Conservation (phyloP, 2,888 invertebrate species). For the Lamellibrachia columna region DNA sequence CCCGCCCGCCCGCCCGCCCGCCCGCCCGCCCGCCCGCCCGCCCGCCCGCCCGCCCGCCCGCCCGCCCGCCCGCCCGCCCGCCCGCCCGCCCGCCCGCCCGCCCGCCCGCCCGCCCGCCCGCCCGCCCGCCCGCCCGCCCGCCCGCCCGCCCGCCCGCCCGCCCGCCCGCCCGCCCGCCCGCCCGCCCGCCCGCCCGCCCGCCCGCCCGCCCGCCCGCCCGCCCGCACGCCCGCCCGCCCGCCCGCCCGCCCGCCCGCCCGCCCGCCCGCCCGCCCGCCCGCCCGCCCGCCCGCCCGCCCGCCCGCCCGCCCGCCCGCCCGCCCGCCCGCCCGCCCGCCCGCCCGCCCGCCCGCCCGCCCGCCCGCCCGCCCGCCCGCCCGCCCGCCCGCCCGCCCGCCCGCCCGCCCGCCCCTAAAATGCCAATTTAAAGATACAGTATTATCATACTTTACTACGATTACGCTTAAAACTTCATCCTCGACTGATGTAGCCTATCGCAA, state of each 20-base stretch:
- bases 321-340: background rate
- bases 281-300: background rate
- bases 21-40: background rate
- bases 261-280: background rate
- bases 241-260: background rate
- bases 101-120: background rate
- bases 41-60: background rate
- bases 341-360: background rate
- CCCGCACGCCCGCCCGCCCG: background rate
- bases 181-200: background rate
- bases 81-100: no score
- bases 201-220: background rate
- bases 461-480: no score
- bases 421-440: no score
- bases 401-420: background rate
- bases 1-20: background rate
- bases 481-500: no score
- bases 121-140: background rate
- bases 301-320: background rate
- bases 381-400: background rate
- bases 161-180: no score
- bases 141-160: background rate
- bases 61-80: background rate
- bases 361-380: background rate
- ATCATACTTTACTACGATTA: no score